These are phyloP conservation scores for Lasioglossum zephyrum DNA, from an alignment of 2,888 invertebrate genomes.

Conservation along the genomic window DNA sequence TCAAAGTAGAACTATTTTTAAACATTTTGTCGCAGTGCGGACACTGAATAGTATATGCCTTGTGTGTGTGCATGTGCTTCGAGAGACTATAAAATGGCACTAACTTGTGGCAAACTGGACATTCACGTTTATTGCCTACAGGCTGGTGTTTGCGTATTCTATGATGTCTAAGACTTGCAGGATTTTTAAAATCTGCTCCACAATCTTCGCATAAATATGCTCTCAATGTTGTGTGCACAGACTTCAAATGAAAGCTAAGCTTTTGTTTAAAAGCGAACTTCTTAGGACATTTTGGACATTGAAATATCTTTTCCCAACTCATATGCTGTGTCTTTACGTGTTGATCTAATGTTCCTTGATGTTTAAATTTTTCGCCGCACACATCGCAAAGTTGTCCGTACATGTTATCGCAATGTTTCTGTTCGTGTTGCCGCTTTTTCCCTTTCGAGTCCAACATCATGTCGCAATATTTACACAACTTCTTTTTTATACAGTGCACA, in stretches of 20 bases:
- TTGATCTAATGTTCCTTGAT: constrained; percentile 82
- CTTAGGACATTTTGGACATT: constrained; percentile 82
- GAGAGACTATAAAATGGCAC: constrained; percentile 83
- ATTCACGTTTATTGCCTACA: constrained; percentile 80
- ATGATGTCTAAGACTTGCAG: constrained; percentile 82
- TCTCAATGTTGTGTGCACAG: constrained; percentile 81
- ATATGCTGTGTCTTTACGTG: constrained; percentile 82
- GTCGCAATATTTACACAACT: constrained; percentile 80
- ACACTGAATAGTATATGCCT: constrained; percentile 82
- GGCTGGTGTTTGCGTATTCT: constrained; percentile 82
- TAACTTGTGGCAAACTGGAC: constrained; percentile 80
- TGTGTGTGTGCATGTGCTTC: constrained; percentile 83
- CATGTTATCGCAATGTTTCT: constrained; percentile 81
- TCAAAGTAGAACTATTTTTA: constrained; percentile 82
- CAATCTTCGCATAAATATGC: constrained; percentile 83
- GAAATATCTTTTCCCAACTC: constrained; percentile 81
- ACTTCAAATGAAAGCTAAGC: constrained; percentile 81
- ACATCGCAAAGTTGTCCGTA: constrained; percentile 81
- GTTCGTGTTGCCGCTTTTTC: constrained; percentile 82
- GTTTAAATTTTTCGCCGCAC: constrained; percentile 83
- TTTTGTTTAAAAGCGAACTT: constrained; percentile 83
- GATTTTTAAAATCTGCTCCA: constrained; percentile 83
- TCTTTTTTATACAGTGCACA: constrained; percentile 77
- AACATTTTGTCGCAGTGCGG: constrained; percentile 83
- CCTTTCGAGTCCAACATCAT: constrained; percentile 80